Percentiles rank a stretch among this genome's conserved stretches.
Conservation (phyloP, 2,888 invertebrate genomes). For the Lamellibrachia satsuma region DNA sequence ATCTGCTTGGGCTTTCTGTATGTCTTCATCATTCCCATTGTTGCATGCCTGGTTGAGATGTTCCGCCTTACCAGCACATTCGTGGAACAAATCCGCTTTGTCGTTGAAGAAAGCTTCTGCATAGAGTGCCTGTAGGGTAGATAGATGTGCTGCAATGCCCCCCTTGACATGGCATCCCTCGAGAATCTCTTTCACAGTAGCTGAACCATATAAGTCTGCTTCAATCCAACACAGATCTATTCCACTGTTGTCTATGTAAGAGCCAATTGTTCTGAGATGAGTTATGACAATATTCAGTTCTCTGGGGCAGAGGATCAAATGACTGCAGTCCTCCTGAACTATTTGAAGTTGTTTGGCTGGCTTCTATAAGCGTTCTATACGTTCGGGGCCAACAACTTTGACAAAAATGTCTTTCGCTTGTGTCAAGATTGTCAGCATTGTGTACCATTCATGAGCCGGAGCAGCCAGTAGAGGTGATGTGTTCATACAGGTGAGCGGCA, state of each 20-base stretch:
- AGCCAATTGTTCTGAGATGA: conserved; percentile 17
- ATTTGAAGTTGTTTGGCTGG: conserved; percentile 8
- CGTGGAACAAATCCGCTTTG: too few species aligned
- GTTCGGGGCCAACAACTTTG: conserved; percentile 14
- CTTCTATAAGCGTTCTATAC: conserved; percentile 13
- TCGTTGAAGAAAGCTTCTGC: too few species aligned
- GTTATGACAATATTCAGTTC: conserved; percentile 28
- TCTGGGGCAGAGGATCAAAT: not conserved
- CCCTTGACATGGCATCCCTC: conserved; percentile 19
- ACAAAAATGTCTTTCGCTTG: conserved; percentile 24
- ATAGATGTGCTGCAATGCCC: conserved; percentile 7
- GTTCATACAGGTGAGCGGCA: too few species aligned
- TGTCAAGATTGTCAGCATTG: conserved; percentile 24
- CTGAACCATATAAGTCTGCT: conserved; percentile 25
- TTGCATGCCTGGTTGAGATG: too few species aligned
- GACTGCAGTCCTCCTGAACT: not conserved
- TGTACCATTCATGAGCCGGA: conserved; percentile 24
- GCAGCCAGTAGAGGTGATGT: conserved; percentile 21
- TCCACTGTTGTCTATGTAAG: conserved; percentile 28
- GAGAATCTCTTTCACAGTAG: conserved; percentile 25
- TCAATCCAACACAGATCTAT: conserved; percentile 22
- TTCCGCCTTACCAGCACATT: too few species aligned
- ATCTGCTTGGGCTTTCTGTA: too few species aligned
- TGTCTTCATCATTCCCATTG: too few species aligned
- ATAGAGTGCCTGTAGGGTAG: too few species aligned